Conservation (phyloP, 1,140 invertebrate genomes). For the Drosophila willistoni region DNA sequence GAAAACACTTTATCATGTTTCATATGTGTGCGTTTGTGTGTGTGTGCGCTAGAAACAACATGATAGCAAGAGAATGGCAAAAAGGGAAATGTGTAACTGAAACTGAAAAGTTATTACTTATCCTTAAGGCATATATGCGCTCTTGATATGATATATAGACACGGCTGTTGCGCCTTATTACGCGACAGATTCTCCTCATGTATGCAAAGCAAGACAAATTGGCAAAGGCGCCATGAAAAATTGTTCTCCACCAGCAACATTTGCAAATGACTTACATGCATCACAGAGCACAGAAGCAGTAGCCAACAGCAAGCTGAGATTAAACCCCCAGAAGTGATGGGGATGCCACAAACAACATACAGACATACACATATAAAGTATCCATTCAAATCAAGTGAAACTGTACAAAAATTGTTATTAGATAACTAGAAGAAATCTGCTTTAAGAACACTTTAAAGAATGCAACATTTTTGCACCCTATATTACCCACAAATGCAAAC, state of each 20-base stretch:
- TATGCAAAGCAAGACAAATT: slow-evolving; percentile 35
- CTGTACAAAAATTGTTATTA: too few species aligned
- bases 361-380: neutral
- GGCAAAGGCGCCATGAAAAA: slow-evolving; percentile 25
- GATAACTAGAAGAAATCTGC: neutral
- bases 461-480: neutral
- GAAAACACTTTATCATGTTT: slow-evolving; percentile 79
- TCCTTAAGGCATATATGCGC: slow-evolving; percentile 34
- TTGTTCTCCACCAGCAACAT: slow-evolving; percentile 23
- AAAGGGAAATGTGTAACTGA: neutral
- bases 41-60: slow-evolving; percentile 47
- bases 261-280: slow-evolving; percentile 44
- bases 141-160: slow-evolving; percentile 46
- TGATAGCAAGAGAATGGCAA: neutral
- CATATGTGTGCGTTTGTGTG: slow-evolving; percentile 7
- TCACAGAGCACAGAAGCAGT: slow-evolving; percentile 23
- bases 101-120: slow-evolving; percentile 26
- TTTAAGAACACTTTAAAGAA: neutral
- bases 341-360: neutral
- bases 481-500: neutral
- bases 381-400: too few species aligned
- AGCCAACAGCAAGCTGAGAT: neutral
- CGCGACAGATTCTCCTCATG: slow-evolving; percentile 25
- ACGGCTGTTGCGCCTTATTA: slow-evolving; percentile 53
- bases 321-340: neutral